phyloP scores from a whole-genome alignment of 2,113 vertebrate species.

The Limanda limanda region DNA sequence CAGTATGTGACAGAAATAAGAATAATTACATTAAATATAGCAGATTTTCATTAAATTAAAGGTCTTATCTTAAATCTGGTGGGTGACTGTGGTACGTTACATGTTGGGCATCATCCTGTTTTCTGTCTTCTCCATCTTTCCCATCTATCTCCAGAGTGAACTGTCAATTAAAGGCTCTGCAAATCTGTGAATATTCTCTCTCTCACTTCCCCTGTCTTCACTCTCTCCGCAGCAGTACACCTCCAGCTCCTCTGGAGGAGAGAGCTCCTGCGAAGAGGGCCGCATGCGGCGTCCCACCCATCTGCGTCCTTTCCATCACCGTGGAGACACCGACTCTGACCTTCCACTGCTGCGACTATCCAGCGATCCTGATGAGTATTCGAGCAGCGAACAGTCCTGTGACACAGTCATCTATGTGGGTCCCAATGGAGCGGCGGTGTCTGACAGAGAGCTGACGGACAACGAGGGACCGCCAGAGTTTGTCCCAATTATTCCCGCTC shows the following conservation, averaged over 20 bases:
- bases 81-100: no score
- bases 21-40: no score
- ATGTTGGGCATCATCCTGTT: no score
- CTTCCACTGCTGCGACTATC: conserved; percentile 89
- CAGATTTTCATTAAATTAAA: no score
- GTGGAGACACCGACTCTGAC: conserved; percentile 87
- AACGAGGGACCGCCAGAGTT: conserved; percentile 97
- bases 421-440: conserved; percentile 93
- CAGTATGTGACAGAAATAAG: no score
- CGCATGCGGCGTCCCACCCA: conserved; percentile 96
- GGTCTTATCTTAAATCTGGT: no score
- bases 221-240: conserved; percentile 87
- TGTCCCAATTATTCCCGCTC: conserved; percentile 94
- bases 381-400: conserved; percentile 98
- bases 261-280: conserved; percentile 98
- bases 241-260: conserved; percentile 97
- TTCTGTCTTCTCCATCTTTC: no score
- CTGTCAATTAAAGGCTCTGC: conserved; percentile 35
- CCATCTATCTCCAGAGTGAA: conserved; percentile 8
- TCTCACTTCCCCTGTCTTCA: conserved; percentile 14
- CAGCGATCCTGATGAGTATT: conserved; percentile 96
- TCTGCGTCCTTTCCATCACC: conserved; percentile 91
- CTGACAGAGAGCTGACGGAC: conserved; percentile 96
- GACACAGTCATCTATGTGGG: conserved; percentile 98
- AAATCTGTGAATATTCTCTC: conserved; percentile 25